These are phyloP conservation scores for Hermaeophaga mercurialis DNA, from an alignment of 2,888 invertebrate genomes.

Conservation along the genomic window DNA sequence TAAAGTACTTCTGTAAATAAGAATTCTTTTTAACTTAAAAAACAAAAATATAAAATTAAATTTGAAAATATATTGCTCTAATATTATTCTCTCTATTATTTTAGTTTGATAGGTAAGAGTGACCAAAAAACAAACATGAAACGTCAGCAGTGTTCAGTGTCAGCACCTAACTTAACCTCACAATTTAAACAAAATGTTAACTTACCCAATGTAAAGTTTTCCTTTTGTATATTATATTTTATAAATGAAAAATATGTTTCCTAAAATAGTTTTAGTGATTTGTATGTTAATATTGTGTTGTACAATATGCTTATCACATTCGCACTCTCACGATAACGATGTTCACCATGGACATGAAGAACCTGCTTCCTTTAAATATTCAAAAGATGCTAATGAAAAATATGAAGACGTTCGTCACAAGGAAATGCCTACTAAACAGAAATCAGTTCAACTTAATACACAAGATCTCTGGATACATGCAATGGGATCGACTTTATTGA, in stretches of 20 bases:
- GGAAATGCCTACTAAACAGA: slow-evolving; percentile 46
- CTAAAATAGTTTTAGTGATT: background rate
- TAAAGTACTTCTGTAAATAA: no score
- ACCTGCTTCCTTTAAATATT: slow-evolving; percentile 82
- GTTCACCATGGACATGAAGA: slow-evolving; percentile 57
- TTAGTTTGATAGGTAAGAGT: no score
- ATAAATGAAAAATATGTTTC: slow-evolving; percentile 5
- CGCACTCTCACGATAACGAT: slow-evolving; percentile 30
- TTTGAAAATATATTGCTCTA: no score
- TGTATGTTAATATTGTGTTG: slow-evolving; percentile 8
- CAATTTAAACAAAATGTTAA: background rate
- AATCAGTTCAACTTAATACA: slow-evolving; percentile 35
- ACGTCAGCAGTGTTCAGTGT: background rate
- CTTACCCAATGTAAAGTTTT: background rate
- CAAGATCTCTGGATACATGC: slow-evolving; percentile 76
- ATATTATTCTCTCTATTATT: no score
- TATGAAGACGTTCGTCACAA: slow-evolving; percentile 26
- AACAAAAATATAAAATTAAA: no score
- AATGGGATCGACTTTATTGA: slow-evolving; percentile 87
- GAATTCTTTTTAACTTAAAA: no score
- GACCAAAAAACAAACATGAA: background rate
- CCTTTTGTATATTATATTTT: background rate
- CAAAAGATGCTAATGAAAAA: slow-evolving; percentile 65
- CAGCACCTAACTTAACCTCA: background rate
- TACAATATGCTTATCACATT: slow-evolving; percentile 18